phyloP scores from a whole-genome alignment of 1,140 invertebrate species.

The Paracyclopina nana region DNA sequence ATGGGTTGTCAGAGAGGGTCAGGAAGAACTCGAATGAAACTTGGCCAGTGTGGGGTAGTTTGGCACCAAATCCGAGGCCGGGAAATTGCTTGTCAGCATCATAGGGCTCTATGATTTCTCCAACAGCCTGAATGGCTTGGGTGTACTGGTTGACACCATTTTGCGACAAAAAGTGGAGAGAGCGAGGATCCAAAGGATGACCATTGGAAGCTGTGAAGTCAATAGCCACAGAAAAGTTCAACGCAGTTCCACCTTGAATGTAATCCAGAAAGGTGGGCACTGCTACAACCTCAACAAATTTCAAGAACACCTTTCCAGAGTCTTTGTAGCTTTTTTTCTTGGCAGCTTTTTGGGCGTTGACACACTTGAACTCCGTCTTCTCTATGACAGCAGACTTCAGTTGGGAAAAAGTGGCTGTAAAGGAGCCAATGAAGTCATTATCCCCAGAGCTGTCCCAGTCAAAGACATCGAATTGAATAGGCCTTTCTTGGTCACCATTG shows the following conservation, averaged over 20 bases:
- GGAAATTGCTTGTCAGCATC: conserved; percentile 31
- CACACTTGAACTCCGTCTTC: conserved; percentile 24
- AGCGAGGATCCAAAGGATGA: conserved; percentile 31
- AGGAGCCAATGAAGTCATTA: conserved; percentile 32
- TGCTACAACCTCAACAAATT: background rate
- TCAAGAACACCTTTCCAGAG: conserved; percentile 23
- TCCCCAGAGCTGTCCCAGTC: conserved; percentile 31
- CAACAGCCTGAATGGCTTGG: conserved; percentile 33
- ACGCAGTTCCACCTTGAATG: conserved; percentile 31
- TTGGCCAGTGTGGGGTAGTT: conserved; percentile 27
- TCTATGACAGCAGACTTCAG: conserved; percentile 21
- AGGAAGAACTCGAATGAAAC: conserved; percentile 38
- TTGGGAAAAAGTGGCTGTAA: conserved; percentile 25
- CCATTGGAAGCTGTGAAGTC: conserved; percentile 43
- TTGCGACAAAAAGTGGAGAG: conserved; percentile 31
- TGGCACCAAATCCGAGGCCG: conserved; percentile 30
- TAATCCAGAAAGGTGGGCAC: conserved; percentile 31
- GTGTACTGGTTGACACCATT: conserved; percentile 30
- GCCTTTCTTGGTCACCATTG: conserved; percentile 32
- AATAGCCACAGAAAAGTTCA: conserved; percentile 39
- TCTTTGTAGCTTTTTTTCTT: conserved; percentile 30
- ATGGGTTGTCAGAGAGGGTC: conserved; percentile 35
- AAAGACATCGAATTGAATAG: conserved; percentile 29
- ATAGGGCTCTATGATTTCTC: conserved; percentile 38
- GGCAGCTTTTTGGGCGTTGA: conserved; percentile 29